phyloP scores from a whole-genome alignment of 2,888 invertebrate genomes.

The Brachypterus glaber region DNA sequence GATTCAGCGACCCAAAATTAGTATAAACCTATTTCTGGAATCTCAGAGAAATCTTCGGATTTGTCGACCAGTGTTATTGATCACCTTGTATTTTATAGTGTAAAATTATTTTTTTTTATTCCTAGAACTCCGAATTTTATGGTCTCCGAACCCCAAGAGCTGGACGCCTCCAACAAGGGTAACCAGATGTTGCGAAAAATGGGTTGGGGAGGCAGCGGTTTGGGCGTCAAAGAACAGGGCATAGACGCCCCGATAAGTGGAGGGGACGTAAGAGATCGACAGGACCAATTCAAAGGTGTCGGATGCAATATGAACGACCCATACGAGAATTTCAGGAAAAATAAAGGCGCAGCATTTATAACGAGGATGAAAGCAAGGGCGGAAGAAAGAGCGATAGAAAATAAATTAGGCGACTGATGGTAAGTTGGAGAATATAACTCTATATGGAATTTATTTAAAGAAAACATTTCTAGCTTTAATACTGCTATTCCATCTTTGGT shows the following conservation, averaged over 20 bases:
- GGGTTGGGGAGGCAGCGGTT: conserved; percentile 95
- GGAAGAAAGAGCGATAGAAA: conserved; percentile 56
- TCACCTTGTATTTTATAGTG: no score
- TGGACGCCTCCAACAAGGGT: conserved; percentile 88
- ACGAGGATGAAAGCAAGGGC: conserved; percentile 87
- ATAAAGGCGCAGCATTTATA: conserved; percentile 90
- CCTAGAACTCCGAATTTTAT: conserved; percentile 24
- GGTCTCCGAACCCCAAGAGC: conserved; percentile 42
- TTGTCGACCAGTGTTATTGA: no score
- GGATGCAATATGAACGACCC: conserved; percentile 91
- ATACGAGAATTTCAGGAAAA: conserved; percentile 94
- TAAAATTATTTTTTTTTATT: no score
- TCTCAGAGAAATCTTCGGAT: no score
- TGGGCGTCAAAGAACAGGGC: conserved; percentile 92
- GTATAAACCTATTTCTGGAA: no score
- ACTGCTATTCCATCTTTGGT: no score
- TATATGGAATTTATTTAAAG: no score
- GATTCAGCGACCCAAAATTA: no score
- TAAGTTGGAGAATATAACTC: no score
- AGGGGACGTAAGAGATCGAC: conserved; percentile 79
- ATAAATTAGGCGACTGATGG: no score
- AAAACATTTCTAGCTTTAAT: no score
- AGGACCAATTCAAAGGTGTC: conserved; percentile 91
- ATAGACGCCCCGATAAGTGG: conserved; percentile 91
- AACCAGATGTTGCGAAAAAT: conserved; percentile 95